Percentiles rank a stretch among this genome's conserved stretches.
These are phyloP conservation scores for Acleris laterana DNA, from an alignment of 2,888 invertebrate species.

Conservation along the genomic window DNA sequence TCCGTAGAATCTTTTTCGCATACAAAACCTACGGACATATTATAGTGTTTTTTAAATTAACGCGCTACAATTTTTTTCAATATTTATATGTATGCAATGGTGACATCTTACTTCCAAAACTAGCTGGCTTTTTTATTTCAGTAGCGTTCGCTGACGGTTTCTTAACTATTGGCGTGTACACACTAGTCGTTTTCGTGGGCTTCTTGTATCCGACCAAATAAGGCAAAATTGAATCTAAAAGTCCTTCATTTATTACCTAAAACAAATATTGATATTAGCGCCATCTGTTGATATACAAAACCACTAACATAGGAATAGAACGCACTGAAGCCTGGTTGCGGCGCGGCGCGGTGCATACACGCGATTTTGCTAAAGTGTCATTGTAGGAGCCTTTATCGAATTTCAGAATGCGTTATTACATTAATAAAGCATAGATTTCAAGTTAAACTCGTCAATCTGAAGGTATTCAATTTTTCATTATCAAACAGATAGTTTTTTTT, in stretches of 20 bases:
- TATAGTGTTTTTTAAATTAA: background rate
- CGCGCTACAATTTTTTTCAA: background rate
- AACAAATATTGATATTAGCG: slow-evolving; percentile 60
- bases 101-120: slow-evolving; percentile 73
- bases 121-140: slow-evolving; percentile 80
- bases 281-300: slow-evolving; percentile 52
- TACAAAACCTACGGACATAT: slow-evolving; percentile 63
- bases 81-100: slow-evolving; percentile 37
- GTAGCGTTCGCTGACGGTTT: slow-evolving; percentile 63
- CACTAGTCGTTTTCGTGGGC: slow-evolving; percentile 80
- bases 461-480: no score
- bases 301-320: background rate
- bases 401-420: no score
- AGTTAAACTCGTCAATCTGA: no score
- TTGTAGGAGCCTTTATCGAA: no score
- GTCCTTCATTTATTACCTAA: slow-evolving; percentile 91
- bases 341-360: no score
- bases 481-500: no score
- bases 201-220: slow-evolving; percentile 86
- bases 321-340: no score
- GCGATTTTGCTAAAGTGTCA: no score
- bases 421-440: no score
- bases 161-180: slow-evolving; percentile 83
- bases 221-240: slow-evolving; percentile 92
- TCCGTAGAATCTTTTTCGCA: slow-evolving; percentile 77